Base-by-base conservation (phyloP, 2,888 invertebrate species). In the Drosophila antonietae region DNA sequence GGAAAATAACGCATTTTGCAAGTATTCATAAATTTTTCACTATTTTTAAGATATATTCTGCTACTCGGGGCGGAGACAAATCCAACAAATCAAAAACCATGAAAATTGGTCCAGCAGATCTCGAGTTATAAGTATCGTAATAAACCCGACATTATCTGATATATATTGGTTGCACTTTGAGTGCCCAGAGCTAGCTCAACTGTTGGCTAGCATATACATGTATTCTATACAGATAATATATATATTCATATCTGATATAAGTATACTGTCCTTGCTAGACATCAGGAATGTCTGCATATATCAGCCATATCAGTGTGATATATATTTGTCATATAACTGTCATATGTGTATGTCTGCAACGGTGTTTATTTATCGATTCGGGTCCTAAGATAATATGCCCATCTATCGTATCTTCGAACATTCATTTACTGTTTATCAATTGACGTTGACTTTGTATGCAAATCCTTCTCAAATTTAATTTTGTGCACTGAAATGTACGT, bases 361-460 rank as follows among this genome's bases (percentile, higher is more conserved):
- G 46, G 46, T 37, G 37, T 58, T 37, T 18, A 8, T 18, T n/a
- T 7, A 2, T 37, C 18, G 12, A 7, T 4, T 31, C n/a, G 12
- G 12, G 2, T 2, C 5, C 47, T 2, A 49, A 49, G 47, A 47
- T 31, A 41, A 12, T n/a, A 18, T 28, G 6, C n/a, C 18, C n/a
- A 15, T 56, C 43, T 56, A 6, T 15, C 31, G 20, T 58, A 9
- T 31, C 15, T 43, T 43, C n/a, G 31, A 62, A 56, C 59, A 51
- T 56, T 41, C 18, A 44, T 53, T 69, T 70, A 53, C 72, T 87
- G 83, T 77, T 85, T 88, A 80, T 78, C 83, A 68, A 23, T 28
- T 55, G 56, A 51, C 63, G 51, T 49, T 7, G 80, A 73, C 78
- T 80, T 86, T 88, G 80, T 68, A 83, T 73, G 87, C 80, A 88